Evolutionary conservation across 2,888 invertebrate species (phyloP), one percentile per base, ranked within the genome.

Genomic region (Serrognathus titanus): DNA sequence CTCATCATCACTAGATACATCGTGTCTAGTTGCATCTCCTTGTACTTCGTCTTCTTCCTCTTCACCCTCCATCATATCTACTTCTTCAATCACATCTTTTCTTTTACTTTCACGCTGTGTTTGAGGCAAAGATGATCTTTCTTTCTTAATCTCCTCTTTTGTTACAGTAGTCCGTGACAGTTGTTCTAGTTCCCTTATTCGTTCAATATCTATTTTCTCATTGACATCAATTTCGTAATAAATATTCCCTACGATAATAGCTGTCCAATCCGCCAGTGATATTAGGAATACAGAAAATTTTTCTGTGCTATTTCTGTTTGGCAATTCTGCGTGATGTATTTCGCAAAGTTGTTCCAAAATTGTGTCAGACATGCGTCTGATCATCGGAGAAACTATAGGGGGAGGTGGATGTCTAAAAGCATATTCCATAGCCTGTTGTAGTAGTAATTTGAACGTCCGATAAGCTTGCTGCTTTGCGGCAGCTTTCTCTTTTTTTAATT

Each of bases 301-400:
- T 60, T 66, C 66, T 16, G 20, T 58, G 37, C 61, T 57, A 7
- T 59, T 52, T 90, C 90, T 83, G 95, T 97, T 78, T 90, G 97
- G 83, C 89, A 96, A 79, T 87, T 89, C 81, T 92, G 97, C 75
- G 92, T 96, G 93, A 90, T 95, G 73, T 66, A 84, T 77, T 63
- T 82, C 81, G 53, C 83, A 82, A 4, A 85, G 79, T 62, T 82
- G 76, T 63, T 82, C 82, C 63, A 84, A 67, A 12, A 85, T 80
- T 3, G 82, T 81, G 61, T 84, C 82, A 2, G 84, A 82, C 46
- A 84, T 80, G 63, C 82, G 81, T 51, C 83, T 73, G 58, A 84
- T 63, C 59, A 83, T 74, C 43, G 83, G 82, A 1, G 83, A 82
- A 2, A 84, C 81, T 60, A 85, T 66, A 68, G 83, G 81, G 49